A percentile compares a stretch with the other conserved stretches of the same genome.
These are phyloP conservation scores for Argyrosomus regius DNA, from an alignment of 2,797 vertebrate genomes.

Conservation along the genomic window DNA sequence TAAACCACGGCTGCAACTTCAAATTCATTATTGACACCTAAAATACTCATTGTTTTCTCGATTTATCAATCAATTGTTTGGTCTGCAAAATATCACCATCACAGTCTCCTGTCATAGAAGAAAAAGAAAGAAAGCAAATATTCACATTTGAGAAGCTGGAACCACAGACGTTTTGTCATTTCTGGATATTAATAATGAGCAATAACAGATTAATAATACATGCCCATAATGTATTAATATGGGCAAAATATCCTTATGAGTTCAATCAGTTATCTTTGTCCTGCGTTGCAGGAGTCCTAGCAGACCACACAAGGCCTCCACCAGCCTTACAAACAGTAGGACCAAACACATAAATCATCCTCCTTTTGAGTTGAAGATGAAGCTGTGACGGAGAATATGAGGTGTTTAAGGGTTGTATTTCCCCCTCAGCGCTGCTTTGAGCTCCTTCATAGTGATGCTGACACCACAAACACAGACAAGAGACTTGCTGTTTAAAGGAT, in stretches of 20 bases:
- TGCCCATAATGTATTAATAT: not conserved
- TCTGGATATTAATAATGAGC: not conserved
- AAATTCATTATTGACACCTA: too few relatives aligned
- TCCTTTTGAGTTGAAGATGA: conserved; percentile 34
- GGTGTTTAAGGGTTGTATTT: conserved; percentile 36
- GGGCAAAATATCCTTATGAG: not conserved
- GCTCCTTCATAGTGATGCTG: conserved; percentile 42
- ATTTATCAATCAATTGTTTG: not conserved
- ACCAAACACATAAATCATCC: conserved; percentile 36
- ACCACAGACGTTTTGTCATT: too few relatives aligned
- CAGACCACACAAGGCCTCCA: not conserved
- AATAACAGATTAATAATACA: not conserved
- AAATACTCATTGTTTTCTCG: not conserved
- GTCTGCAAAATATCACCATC: not conserved
- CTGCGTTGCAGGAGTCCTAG: not conserved
- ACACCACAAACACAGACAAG: conserved; percentile 55
- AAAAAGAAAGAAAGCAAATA: conserved; percentile 1
- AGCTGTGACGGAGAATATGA: conserved; percentile 30
- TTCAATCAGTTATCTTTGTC: not conserved
- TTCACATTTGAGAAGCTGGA: not conserved
- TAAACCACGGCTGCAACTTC: not conserved
- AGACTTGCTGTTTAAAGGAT: conserved; percentile 46
- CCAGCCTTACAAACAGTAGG: not conserved
- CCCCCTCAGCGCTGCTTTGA: conserved; percentile 35
- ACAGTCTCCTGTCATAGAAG: not conserved